A percentile compares a stretch with the other conserved stretches of the same genome.
Conservation (phyloP, 2,797 vertebrate genomes). For the Oreonectes daqikongensis region DNA sequence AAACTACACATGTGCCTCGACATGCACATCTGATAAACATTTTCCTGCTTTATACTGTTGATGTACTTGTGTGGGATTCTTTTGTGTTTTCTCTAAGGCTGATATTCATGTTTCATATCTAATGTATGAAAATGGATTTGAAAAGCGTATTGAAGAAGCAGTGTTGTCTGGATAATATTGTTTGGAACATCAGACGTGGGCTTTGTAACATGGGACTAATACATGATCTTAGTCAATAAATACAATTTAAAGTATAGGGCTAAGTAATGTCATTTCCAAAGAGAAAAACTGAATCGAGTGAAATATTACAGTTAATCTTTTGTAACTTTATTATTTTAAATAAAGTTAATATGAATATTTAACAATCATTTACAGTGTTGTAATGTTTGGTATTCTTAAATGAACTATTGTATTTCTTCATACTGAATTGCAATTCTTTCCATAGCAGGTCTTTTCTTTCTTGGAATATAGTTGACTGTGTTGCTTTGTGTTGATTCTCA, state of each 20-base stretch:
- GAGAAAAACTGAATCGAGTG: no score
- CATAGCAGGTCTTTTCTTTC: neutral
- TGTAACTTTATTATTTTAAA: no score
- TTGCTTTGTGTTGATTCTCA: neutral
- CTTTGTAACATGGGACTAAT: neutral
- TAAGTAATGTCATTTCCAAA: no score
- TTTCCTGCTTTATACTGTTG: slow-evolving; percentile 2
- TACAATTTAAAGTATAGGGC: no score
- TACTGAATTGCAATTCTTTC: no score
- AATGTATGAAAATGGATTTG: slow-evolving; percentile 2
- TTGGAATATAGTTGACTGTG: neutral
- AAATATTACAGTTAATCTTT: no score
- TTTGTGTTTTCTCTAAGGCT: neutral
- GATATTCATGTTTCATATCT: slow-evolving; percentile 2
- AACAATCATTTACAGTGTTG: no score
- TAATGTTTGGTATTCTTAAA: no score
- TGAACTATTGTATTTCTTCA: no score
- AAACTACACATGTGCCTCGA: slow-evolving; percentile 16
- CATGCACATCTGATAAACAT: slow-evolving; percentile 29
- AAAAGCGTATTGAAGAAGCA: neutral
- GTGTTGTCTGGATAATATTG: neutral
- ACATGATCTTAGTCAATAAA: neutral
- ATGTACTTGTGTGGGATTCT: slow-evolving; percentile 1
- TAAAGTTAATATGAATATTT: no score
- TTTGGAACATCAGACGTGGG: neutral